These are phyloP conservation scores for Ispidina picta DNA, from an alignment of 2,797 vertebrate species.

Conservation along the genomic window DNA sequence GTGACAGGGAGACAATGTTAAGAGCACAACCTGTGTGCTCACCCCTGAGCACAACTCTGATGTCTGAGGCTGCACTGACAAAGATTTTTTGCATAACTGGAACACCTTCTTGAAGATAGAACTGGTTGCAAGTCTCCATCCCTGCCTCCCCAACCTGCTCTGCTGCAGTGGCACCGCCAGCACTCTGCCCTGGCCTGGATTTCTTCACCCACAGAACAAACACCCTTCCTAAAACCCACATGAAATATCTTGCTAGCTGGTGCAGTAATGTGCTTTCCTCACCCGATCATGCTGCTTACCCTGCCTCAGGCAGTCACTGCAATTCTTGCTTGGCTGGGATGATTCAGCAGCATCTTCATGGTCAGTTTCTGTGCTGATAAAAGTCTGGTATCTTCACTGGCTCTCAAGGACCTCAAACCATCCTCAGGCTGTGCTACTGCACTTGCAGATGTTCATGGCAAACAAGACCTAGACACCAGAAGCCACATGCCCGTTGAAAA, in stretches of 20 bases:
- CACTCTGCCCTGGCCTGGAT: too few species aligned
- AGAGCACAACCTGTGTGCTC: background rate
- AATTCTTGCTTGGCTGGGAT: background rate
- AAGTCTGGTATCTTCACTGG: background rate
- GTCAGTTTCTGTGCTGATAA: background rate
- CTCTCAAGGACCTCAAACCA: background rate
- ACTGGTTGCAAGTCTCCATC: background rate
- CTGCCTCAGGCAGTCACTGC: background rate
- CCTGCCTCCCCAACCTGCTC: background rate
- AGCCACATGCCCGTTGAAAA: constrained; percentile 8
- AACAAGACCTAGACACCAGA: background rate
- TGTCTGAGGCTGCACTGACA: background rate
- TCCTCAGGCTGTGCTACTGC: background rate
- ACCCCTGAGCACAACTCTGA: background rate
- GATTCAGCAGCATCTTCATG: background rate
- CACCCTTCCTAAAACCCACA: rapidly evolving
- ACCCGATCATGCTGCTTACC: background rate
- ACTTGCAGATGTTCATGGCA: background rate
- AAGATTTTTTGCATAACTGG: background rate
- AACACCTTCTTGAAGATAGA: background rate
- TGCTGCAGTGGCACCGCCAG: background rate
- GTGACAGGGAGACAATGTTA: background rate
- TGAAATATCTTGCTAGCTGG: background rate
- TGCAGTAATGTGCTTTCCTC: background rate
- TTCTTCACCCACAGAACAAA: background rate